phyloP scores from a whole-genome alignment of 2,888 invertebrate genomes.

The Tinea pellionella region DNA sequence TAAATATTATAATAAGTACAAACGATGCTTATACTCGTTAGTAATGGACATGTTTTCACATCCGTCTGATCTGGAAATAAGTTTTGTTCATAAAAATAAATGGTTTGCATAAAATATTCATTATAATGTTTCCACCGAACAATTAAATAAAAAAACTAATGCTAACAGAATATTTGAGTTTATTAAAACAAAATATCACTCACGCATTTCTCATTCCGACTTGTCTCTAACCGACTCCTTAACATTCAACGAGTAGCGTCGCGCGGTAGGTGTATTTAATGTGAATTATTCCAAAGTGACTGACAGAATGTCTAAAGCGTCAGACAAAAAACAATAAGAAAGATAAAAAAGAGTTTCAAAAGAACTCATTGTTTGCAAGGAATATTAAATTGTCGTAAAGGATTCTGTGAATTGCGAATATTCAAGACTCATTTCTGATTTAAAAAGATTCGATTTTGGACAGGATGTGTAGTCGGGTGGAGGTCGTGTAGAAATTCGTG shows the following conservation, averaged over 20 bases:
- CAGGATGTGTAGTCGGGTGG: constrained; percentile 43
- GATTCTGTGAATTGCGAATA: constrained; percentile 41
- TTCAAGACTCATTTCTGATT: constrained; percentile 54
- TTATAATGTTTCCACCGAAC: constrained; percentile 20
- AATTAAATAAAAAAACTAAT: constrained; percentile 51
- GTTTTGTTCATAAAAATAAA: no score
- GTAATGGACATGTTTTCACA: neutral
- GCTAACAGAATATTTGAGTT: constrained; percentile 47
- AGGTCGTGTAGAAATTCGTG: constrained; percentile 40
- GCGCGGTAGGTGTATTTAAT: constrained; percentile 62
- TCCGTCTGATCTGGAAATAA: no score
- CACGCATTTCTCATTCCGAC: constrained; percentile 52
- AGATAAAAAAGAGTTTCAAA: constrained; percentile 41
- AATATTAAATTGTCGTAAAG: constrained; percentile 49
- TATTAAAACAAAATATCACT: constrained; percentile 59
- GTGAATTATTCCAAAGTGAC: constrained; percentile 59
- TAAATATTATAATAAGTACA: neutral
- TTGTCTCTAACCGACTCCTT: constrained; percentile 32
- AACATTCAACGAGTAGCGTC: constrained; percentile 44
- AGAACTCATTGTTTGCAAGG: constrained; percentile 41
- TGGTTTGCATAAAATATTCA: no score
- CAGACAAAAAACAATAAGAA: constrained; percentile 47
- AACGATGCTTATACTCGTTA: neutral
- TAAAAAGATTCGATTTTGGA: constrained; percentile 54
- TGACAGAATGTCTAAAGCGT: constrained; percentile 57